Evolutionary conservation across 2,888 invertebrate genomes (phyloP), one percentile per base, ranked within the genome.

Genomic region (Drymonia ruficornis): DNA sequence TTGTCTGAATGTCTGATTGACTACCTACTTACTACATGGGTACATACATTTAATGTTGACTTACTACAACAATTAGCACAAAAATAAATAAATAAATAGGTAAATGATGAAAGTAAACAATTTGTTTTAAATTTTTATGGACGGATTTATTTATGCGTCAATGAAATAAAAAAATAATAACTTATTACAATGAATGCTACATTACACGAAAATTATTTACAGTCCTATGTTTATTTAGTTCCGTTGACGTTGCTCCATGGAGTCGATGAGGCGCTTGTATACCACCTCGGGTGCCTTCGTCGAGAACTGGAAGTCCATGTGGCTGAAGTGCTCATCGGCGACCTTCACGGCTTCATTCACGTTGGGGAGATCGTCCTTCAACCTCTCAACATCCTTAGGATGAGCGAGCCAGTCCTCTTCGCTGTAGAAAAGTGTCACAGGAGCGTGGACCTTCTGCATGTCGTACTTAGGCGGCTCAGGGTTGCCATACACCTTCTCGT

Each of bases 371-470:
- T 93, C 88, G 6, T 81, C 77, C 49, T 90, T 87, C 59, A 96
- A 80, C 45, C 89, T 88, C 40, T 91, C 79, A 0, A 95, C 95
- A 62, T 96, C 95, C 68, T 83, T 81, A 45, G 94, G 93, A 56
- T 93, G 87, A 16, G 96, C 93, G 49, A 97, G 82, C 94, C 95
- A 95, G 83, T 97, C 97, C 47, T 95, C 94, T 15, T 84, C 82
- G 55, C 87, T 85, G 77, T 83, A 85, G 80, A 86, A 89, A 49
- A 93, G 67, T 1, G 76, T 77, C 18, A 93, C 89, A 1, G 93
- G 93, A 0, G 78, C 83, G 23, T 68, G 72, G n/a, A 93, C 91
- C 40, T 82, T 76, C 12, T 78, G 66, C 71, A 93, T 69, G 52
- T 89, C 76, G 78, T 89, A 93, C 42, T 77, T 81, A 0, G 91